These are phyloP conservation scores for Anarrhichthys ocellatus DNA, from an alignment of 2,113 vertebrate species.

Conservation along the genomic window DNA sequence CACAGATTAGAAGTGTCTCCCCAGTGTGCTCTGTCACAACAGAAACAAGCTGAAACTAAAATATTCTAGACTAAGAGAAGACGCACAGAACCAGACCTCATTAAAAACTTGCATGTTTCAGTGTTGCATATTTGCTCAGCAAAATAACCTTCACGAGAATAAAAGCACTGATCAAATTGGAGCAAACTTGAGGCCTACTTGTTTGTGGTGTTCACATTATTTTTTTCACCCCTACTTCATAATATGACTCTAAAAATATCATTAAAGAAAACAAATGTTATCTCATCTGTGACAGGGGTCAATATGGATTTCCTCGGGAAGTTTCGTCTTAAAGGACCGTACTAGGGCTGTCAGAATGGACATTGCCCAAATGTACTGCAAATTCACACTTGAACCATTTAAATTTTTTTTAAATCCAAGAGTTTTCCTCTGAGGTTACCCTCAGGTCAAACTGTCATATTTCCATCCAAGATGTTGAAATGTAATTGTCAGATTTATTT, in stretches of 20 bases:
- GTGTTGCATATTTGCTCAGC: not conserved
- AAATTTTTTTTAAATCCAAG: constrained; percentile 3
- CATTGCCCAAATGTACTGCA: constrained; percentile 3
- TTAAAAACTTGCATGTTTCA: not conserved
- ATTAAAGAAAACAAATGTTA: not conserved
- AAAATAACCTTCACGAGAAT: not conserved
- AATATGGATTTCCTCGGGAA: not conserved
- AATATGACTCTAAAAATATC: not conserved
- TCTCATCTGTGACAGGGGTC: not conserved
- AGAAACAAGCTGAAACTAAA: not conserved
- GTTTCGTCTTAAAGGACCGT: not conserved
- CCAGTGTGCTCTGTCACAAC: constrained; percentile 15
- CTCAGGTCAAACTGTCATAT: constrained; percentile 19
- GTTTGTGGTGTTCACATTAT: not conserved
- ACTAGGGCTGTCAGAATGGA: constrained; percentile 15
- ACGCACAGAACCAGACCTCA: not conserved
- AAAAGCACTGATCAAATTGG: not conserved
- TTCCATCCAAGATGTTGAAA: constrained; percentile 21
- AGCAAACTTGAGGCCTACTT: not conserved
- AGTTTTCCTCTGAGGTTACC: constrained; percentile 15
- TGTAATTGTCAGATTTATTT: constrained; percentile 29
- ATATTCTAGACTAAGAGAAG: not conserved
- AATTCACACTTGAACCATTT: constrained; percentile 34
- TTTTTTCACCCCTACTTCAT: not conserved
- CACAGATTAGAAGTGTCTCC: constrained; percentile 15